phyloP scores from a whole-genome alignment of 2,113 vertebrate species.

The Candoia aspera region DNA sequence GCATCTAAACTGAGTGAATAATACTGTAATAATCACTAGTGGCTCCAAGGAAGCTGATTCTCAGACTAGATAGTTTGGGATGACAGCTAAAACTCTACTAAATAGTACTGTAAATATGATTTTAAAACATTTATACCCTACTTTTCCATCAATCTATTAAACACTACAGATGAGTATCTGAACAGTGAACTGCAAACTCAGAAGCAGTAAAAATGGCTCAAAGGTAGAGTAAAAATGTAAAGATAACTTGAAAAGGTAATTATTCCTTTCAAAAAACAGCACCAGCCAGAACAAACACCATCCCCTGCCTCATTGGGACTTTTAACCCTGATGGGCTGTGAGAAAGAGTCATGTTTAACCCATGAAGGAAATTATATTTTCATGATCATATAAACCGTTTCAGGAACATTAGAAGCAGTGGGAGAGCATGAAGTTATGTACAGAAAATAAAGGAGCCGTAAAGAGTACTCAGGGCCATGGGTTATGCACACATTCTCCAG shows the following conservation, averaged over 20 bases:
- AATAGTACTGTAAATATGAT: neutral
- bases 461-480: constrained; percentile 39
- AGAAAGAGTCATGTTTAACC: constrained; percentile 3
- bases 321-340: neutral
- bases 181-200: neutral
- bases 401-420: neutral
- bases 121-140: neutral
- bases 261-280: no score
- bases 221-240: neutral
- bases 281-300: neutral
- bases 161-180: neutral
- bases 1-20: neutral
- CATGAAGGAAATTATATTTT: constrained; percentile 39
- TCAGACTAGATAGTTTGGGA: neutral
- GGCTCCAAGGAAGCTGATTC: neutral
- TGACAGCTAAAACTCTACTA: neutral
- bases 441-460: constrained; percentile 54
- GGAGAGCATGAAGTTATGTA: constrained; percentile 41
- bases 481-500: constrained; percentile 53
- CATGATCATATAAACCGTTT: neutral
- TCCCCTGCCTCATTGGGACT: neutral
- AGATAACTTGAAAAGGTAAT: neutral
- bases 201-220: neutral
- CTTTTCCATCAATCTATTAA: neutral
- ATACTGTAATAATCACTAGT: neutral